Conservation (phyloP, 1,140 invertebrate genomes). For the Wasmannia auropunctata region DNA sequence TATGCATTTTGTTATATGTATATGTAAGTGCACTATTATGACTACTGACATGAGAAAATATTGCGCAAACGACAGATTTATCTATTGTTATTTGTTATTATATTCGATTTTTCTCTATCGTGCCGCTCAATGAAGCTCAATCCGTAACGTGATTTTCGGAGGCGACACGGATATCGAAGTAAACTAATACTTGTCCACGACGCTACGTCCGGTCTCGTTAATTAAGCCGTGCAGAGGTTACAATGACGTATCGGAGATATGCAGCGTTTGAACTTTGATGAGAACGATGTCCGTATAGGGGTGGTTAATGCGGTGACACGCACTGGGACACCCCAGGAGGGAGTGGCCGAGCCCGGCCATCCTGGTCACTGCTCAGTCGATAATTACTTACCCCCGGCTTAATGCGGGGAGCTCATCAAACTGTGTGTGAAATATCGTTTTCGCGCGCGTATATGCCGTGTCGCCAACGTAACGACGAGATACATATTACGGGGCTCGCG, state of each 20-base stretch:
- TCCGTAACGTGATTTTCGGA: conserved; percentile 22
- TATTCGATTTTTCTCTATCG: background rate
- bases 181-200: conserved; percentile 50
- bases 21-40: background rate
- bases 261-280: conserved; percentile 80
- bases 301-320: conserved; percentile 81
- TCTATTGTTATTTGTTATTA: background rate
- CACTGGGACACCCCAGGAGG: conserved; percentile 81
- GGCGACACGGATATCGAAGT: conserved; percentile 31
- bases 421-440: conserved; percentile 75
- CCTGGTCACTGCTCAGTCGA: conserved; percentile 78
- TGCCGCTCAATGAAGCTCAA: background rate
- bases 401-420: conserved; percentile 78
- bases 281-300: conserved; percentile 77
- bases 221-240: conserved; percentile 77
- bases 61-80: background rate
- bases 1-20: too few relatives aligned
- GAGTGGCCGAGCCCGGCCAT: conserved; percentile 77
- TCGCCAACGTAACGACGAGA: conserved; percentile 63
- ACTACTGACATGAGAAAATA: background rate
- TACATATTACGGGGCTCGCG: conserved; percentile 67
- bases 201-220: conserved; percentile 71
- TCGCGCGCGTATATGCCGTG: conserved; percentile 68
- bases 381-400: conserved; percentile 81
- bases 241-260: conserved; percentile 79